Evolutionary conservation across 2,113 vertebrate species (phyloP), one percentile per base, ranked within the genome.

Genomic region (Cyanoramphus novaezelandiae): DNA sequence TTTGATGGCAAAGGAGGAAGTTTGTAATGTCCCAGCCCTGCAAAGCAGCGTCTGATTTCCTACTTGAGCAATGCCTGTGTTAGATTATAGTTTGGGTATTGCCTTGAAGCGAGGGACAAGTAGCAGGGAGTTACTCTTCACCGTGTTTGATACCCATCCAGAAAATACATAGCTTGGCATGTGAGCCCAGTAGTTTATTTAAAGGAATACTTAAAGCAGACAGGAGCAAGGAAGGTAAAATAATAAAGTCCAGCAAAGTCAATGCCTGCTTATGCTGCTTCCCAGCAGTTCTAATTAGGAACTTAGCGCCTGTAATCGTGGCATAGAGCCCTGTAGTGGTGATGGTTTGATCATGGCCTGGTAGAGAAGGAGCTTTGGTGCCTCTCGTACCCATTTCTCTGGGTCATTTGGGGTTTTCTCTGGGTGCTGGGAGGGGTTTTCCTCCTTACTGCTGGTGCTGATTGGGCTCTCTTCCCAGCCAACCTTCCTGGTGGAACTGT

Each of bases 401-500:
- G 67, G 37, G 53, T 10, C 16, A 8, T 13, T 7, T 5, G 49
- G 55, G 55, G 20, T 23, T 59, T n/a, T 9, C 55, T n/a, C 4
- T 21, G 55, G 13, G 33, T n/a, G 20, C 57, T 37, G n/a, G 59
- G 35, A 4, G 55, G 24, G 24, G 12, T 4, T 18, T 4, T 14
- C 17, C 13, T 18, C 23, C 4, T 8, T 2, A 6, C 7, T 3
- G 10, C 53, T 1, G 55, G 23, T 39, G 28, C 17, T 29, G 46
- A 59, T 59, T 21, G 72, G 44, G 17, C 31, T 93, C 29, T 97
- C 11, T 70, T 43, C 70, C 8, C 97, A 99, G 99, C 99, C 99
- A 7, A 99, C 99, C 14, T 99, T 99, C 98, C 98, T 99, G 97
- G 99, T 99, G 98, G 99, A 99, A 98, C 97, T 99, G 96, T 99